phyloP scores from a whole-genome alignment of 2,113 vertebrate species.

The Oryzias melastigma region DNA sequence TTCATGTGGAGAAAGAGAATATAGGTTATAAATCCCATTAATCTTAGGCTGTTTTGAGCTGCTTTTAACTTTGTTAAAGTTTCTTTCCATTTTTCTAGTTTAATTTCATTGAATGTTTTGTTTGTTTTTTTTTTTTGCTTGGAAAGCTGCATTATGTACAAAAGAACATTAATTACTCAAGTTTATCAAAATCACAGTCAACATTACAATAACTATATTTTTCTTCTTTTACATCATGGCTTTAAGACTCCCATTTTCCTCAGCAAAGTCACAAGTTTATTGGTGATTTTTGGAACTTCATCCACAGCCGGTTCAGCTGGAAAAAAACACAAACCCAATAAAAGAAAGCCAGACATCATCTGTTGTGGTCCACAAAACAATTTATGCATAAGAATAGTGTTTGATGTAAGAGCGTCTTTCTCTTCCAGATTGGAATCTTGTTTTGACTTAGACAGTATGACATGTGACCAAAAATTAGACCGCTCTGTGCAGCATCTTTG shows the following conservation, averaged over 20 bases:
- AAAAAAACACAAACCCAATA: conserved; percentile 53
- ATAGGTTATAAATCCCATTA: no score
- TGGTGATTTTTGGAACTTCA: conserved; percentile 36
- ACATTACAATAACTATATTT: no score
- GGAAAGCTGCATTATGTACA: no score
- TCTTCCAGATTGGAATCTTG: conserved; percentile 45
- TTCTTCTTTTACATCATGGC: no score
- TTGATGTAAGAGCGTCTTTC: conserved; percentile 52
- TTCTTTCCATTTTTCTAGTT: no score
- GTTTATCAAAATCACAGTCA: no score
- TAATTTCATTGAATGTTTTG: no score
- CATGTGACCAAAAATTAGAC: conserved; percentile 43
- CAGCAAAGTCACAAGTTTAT: conserved; percentile 27
- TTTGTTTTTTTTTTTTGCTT: no score
- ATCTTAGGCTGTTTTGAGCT: no score
- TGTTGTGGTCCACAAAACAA: conserved; percentile 56
- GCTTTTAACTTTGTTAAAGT: no score
- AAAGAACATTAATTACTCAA: no score
- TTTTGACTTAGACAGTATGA: conserved; percentile 51
- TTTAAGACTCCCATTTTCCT: conserved; percentile 4
- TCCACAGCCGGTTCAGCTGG: conserved; percentile 44
- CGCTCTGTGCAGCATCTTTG: conserved; percentile 18
- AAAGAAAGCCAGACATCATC: conserved; percentile 58
- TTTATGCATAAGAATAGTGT: conserved; percentile 58
- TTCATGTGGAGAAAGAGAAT: no score